Evolutionary conservation across 2,888 invertebrate species (phyloP).

Genomic region (Melangyna quadrimaculata): DNA sequence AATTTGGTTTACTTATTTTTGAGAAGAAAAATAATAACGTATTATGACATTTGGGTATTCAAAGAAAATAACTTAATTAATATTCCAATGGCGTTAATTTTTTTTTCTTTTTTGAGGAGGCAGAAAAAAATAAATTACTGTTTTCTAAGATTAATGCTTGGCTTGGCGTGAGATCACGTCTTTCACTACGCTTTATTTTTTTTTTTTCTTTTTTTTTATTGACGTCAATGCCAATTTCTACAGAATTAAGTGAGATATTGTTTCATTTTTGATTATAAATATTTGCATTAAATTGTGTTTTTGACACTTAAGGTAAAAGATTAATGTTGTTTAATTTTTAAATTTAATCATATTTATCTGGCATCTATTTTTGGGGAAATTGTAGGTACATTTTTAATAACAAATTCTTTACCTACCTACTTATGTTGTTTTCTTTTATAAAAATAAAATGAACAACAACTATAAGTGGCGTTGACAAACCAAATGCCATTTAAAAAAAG

Average conservation of each 20-base stretch:
- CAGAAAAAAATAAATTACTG: background rate
- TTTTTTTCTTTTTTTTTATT: background rate
- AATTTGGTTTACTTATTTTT: background rate
- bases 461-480: no score
- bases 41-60: background rate
- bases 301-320: background rate
- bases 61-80: background rate
- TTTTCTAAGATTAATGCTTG: background rate
- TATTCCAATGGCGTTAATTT: constrained; percentile 2
- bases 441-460: background rate
- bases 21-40: background rate
- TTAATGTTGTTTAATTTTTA: background rate
- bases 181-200: background rate
- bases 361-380: background rate
- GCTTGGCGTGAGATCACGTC: no score
- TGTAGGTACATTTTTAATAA: background rate
- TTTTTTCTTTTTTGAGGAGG: background rate
- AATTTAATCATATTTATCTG: background rate
- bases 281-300: background rate
- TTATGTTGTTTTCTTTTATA: background rate
- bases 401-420: no score
- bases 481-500: no score
- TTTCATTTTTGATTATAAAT: background rate
- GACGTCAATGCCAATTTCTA: background rate
- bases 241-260: background rate